Evolutionary conservation across 2,888 invertebrate species (phyloP).

Genomic region (Heliconius aoede): DNA sequence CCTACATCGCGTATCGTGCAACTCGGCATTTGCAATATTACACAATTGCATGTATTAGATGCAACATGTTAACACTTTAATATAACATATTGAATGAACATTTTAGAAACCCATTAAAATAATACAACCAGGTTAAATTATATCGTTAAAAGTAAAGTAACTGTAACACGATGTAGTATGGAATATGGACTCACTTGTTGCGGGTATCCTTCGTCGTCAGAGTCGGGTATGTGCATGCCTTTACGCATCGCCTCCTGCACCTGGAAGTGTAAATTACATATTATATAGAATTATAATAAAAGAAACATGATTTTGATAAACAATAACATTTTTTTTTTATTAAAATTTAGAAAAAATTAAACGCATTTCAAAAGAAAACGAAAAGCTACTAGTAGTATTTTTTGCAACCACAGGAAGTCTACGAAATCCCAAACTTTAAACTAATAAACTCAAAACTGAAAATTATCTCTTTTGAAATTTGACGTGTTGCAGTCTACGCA

Average conservation of each 20-base stretch:
- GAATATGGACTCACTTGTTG: conserved; percentile 60
- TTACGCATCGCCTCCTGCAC: conserved; percentile 77
- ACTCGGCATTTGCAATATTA: conserved; percentile 3
- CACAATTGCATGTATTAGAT: conserved; percentile 1
- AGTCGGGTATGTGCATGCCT: conserved; percentile 75
- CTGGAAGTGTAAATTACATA: conserved; percentile 52
- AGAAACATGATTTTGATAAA: too few relatives aligned
- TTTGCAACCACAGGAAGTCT: too few relatives aligned
- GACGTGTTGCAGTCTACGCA: background rate
- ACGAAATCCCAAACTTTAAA: background rate
- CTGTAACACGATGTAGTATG: too few relatives aligned
- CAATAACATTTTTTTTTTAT: too few relatives aligned
- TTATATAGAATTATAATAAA: background rate
- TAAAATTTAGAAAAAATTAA: too few relatives aligned
- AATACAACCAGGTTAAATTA: too few relatives aligned
- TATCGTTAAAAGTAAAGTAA: too few relatives aligned
- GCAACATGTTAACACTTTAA: background rate
- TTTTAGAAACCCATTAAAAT: background rate
- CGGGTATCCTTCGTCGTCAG: conserved; percentile 78
- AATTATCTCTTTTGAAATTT: background rate
- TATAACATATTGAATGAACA: background rate
- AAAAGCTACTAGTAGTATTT: too few relatives aligned
- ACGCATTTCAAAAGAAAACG: too few relatives aligned
- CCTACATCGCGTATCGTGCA: background rate
- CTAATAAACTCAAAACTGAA: background rate